Evolutionary conservation across 2,797 vertebrate genomes (phyloP), one percentile per base, ranked within the genome.

Genomic region (Adrianichthys oophorus): DNA sequence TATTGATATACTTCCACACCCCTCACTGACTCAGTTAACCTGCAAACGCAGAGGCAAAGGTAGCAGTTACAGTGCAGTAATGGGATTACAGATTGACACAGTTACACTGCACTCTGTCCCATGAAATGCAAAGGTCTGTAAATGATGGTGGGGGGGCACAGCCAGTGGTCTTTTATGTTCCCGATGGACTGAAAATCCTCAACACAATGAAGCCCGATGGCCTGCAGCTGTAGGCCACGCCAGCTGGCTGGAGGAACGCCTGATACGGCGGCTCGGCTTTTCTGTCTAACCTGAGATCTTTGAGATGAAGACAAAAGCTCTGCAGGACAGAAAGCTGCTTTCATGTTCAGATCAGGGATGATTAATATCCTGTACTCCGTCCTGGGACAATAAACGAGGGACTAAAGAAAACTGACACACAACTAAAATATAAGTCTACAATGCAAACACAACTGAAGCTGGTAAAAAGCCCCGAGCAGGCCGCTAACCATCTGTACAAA

Each of bases 211-310:
- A 5, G 4, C n/a, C 56, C 8, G 44, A 17, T 45, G 46, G 75
- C 88, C 85, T 50, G 68, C 68, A 84, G 87, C 84, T 86, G 64
- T 87, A 85, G 89, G 89, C 56, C 85, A 70, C 68, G 40, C 23
- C 68, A 63, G 45, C 47, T 8, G 12, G 44, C 48, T 43, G 0
- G 5, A 70, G 55, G 80, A 64, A 76, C 40, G 44, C 72, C 72
- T 80, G 78, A 80, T 82, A 76, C 77, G 52, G 54, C 45, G 65
- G 69, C 65, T 83, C 62, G 66, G 72, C 57, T 77, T 85, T 85
- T 60, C n/a, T 40, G 42, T 50, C 61, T 80, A 78, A 84, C 85
- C 78, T 42, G 1, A 12, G 45, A 51, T 69, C 68, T 63, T 59
- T 12, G 15, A 72, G 70, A 62, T 60, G 43, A 61, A 72, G 76